Evolutionary conservation across 2,113 vertebrate species (phyloP), one percentile per base, ranked within the genome.

Genomic region (Psammodynastes pulverulentus): DNA sequence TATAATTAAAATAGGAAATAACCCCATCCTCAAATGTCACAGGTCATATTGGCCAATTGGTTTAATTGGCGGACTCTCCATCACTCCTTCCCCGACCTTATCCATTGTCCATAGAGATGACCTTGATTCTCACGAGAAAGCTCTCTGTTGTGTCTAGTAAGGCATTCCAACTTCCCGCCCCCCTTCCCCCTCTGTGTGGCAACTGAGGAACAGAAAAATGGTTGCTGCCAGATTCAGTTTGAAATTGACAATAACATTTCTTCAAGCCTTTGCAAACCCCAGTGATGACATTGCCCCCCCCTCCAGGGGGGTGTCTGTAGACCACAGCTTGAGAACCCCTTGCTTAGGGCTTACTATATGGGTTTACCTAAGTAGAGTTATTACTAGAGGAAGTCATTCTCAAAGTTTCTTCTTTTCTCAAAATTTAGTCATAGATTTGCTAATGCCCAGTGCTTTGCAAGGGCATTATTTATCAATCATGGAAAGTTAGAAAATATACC

Each of bases 241-340:
- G 24, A 58, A 58, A 9, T 58, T 58, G 8, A 58, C 24, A 58
- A 26, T 58, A 67, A 67, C 29, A 67, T 34, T 67, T 34, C 62
- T 67, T 67, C 29, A 67, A 67, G 29, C 13, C 29, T 67, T 67
- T 67, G 62, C 29, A 67, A n/a, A 67, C n/a, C 29, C 13, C 29
- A 34, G 62, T 67, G 62, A 67, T 67, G 29, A 67, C 29, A 67
- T 67, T 10, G 4, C 0, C 5, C 29, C 13, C 62, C 56, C 24
- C 1, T 1, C 1, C 23, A 23, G 23, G 7, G 52, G 52, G 2
- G 51, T 0, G 4, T 17, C 1, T 29, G 24, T 58, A 24, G 19
- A 23, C 1, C 56, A 58, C 56, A 58, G 23, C 4, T 67, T 67
- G 29, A 67, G 12, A 67, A 34, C 12, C 62, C n/a, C 29, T 67